These are phyloP conservation scores for Pseudomugil gertrudae DNA, from an alignment of 2,797 vertebrate species.

Conservation along the genomic window DNA sequence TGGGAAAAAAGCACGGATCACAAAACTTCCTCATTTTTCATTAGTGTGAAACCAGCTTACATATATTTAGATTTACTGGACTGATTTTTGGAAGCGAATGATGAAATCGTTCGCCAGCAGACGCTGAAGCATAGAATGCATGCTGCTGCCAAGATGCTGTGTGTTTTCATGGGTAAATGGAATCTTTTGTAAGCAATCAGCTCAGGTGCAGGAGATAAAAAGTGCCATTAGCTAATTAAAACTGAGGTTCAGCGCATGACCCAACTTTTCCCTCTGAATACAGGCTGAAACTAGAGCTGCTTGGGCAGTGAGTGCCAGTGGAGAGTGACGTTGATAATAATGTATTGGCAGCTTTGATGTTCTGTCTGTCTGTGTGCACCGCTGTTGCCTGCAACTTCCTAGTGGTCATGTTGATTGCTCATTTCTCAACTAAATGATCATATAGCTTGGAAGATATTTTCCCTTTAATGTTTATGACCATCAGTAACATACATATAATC, in stretches of 20 bases:
- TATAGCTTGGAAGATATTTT: background rate
- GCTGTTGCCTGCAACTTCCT: constrained; percentile 3
- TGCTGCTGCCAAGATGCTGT: constrained; percentile 60
- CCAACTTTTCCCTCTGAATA: constrained; percentile 78
- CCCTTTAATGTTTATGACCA: background rate
- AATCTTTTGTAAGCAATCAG: constrained; percentile 80
- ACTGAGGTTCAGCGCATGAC: constrained; percentile 72
- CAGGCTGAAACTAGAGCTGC: constrained; percentile 75
- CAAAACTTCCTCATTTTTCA: constrained; percentile 73
- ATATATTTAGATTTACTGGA: constrained; percentile 80
- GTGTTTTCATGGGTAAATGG: constrained; percentile 73
- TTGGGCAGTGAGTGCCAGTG: constrained; percentile 56
- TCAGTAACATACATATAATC: background rate
- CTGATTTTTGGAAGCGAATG: constrained; percentile 69
- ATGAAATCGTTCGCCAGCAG: constrained; percentile 56
- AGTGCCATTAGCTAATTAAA: constrained; percentile 85
- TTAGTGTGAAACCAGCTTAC: constrained; percentile 74
- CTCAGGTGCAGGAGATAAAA: constrained; percentile 77
- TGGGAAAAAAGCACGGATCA: constrained; percentile 69
- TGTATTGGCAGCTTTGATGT: constrained; percentile 66
- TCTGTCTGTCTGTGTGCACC: constrained; percentile 49
- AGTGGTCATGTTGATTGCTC: background rate
- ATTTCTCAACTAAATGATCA: background rate
- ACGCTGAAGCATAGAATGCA: constrained; percentile 34
- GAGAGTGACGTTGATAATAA: constrained; percentile 81